Evolutionary conservation across 2,888 invertebrate species (phyloP), one percentile per base, ranked within the genome.

Genomic region (Malachius bipustulatus): DNA sequence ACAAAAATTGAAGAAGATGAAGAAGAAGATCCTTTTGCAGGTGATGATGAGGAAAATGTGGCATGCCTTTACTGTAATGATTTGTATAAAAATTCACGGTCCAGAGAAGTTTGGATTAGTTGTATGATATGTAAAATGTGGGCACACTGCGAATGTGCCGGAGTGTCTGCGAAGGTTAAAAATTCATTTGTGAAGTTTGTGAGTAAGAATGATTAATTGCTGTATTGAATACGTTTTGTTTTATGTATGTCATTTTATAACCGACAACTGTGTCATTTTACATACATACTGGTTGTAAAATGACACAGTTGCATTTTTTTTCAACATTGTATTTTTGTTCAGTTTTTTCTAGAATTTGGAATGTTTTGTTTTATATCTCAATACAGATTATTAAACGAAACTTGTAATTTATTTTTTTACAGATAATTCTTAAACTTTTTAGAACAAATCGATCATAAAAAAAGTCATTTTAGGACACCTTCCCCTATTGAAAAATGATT

Each of bases 131-230:
- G 29, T 10, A 28, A 4, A 9, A 28, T 8, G 6, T 28, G 29
- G 29, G 8, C 9, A 9, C 29, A 28, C 11, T 4, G 8, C 11
- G 29, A 28, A 28, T 28, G 29, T 10, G 29, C 29, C 10, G 29
- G 29, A 6, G 29, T 28, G 29, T n/a, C n/a, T n/a, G n/a, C n/a
- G n/a, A n/a, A n/a, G n/a, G n/a, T n/a, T n/a, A n/a, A n/a, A n/a
- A n/a, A 3, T 31, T 31, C 16, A 31, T 31, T 31, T 31, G 31
- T 31, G 16, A 31, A 6, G 16, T 31, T 31, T 31, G 31, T 10
- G 6, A n/a, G n/a, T n/a, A 19, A 19, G 31, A 31, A 12, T 31
- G 16, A 19, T 19, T 19, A 8, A 6, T 19, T 19, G n/a, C n/a
- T 19, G 6, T 19, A n/a, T 19, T 19, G n/a, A 8, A 3, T 31